Base-by-base conservation (phyloP, 1,140 invertebrate genomes). In the Bombus consobrinus region DNA sequence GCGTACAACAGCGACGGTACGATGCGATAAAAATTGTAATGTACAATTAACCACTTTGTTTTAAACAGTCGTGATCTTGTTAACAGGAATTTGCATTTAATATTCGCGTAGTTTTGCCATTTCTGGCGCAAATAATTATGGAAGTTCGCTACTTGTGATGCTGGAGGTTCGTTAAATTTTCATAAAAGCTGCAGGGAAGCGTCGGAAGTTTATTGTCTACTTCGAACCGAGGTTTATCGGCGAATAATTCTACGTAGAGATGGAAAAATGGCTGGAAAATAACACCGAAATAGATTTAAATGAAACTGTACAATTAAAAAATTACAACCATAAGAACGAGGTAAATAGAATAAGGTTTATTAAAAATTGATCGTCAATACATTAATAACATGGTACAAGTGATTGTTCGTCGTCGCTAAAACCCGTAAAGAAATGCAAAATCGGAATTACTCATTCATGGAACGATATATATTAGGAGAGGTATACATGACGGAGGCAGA, bases 401-500 rank as follows among this genome's bases (percentile, higher is more conserved):
- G 18, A 53, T 53, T 22, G 5, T 22, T 53, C 1, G 22, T 22
- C 6, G 47, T 53, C 22, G 5, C 18, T 8, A 22, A 22, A 53
- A 53, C 0, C 0, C 6, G 0, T 8, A 53, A 53, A 53, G 6
- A 53, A 53, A 22, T 8, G 18, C 18, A 8, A 22, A 53, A 53
- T 53, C 0, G 28, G 10, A 59, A 10, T 28, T 59, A 59, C 9
- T 59, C 25, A 25, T 59, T 10, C 57, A 28, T 59, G 6, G 59
- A 62, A 28, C 59, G 28, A 62, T 62, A 62, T 62, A 62, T 62
- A 1, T 62, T 62, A 12, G 12, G 5, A 18, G 71, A 53, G 28
- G 47, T 34, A 0, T 92, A 77, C 22, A 94, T 81, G 12, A 93
- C 62, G 0, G 92, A 86, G 5, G 86, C 86, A 3, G 90, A 76